These are phyloP conservation scores for Cichladusa arquata DNA, from an alignment of 2,113 vertebrate genomes.

Conservation along the genomic window DNA sequence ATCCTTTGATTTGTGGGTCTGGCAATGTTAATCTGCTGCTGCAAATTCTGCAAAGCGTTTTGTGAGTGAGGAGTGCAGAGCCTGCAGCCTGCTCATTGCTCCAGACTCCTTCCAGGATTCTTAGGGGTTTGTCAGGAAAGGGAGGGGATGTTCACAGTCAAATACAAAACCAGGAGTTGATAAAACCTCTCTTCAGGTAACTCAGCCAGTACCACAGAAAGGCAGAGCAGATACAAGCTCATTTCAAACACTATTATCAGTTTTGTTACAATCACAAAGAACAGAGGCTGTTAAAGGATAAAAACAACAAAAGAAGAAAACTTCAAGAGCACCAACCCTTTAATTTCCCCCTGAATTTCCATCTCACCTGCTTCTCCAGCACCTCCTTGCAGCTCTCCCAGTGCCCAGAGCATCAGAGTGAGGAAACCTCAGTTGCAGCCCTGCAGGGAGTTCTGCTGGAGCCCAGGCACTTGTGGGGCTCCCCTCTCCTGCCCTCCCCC, in stretches of 20 bases:
- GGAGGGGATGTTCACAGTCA: not conserved
- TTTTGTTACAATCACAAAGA: not conserved
- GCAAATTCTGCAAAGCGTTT: not conserved
- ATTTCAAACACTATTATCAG: not conserved
- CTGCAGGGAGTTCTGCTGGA: not conserved
- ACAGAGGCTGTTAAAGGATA: not conserved
- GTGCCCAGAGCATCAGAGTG: accelerated
- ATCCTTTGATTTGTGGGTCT: conserved; percentile 1
- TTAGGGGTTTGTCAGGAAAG: not conserved
- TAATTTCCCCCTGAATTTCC: not conserved
- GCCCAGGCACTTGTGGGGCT: not conserved
- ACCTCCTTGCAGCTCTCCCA: accelerated
- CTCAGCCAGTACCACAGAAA: not conserved
- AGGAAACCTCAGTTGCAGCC: accelerated
- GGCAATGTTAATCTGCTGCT: conserved; percentile 20
- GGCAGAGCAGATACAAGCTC: not conserved
- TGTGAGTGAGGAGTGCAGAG: not conserved
- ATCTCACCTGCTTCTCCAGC: not conserved
- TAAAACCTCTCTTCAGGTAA: not conserved
- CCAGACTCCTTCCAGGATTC: not conserved
- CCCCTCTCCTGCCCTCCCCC: not conserved
- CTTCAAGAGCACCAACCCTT: not conserved
- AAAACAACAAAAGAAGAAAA: not conserved
- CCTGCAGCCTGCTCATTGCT: not conserved
- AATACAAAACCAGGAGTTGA: not conserved